These are phyloP conservation scores for Panthera tigris DNA, from an alignment of 2,113 vertebrate genomes.

Conservation along the genomic window DNA sequence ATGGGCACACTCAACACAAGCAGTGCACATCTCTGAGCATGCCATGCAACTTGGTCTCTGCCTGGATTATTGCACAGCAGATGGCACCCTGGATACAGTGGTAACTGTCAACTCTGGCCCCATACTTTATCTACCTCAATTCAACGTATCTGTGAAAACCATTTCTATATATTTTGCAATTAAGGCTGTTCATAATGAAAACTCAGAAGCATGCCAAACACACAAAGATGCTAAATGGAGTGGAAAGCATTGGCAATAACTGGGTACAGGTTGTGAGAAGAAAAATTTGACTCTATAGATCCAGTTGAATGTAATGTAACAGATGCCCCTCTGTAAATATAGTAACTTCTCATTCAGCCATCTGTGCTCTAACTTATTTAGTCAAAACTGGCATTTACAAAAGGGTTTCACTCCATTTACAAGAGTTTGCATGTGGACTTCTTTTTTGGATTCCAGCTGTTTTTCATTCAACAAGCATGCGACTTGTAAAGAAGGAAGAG, in stretches of 20 bases:
- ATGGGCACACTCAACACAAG: not conserved
- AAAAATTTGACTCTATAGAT: not conserved
- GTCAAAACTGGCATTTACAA: constrained; percentile 22
- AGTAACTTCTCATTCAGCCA: constrained; percentile 38
- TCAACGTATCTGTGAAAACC: not conserved
- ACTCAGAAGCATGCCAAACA: not conserved
- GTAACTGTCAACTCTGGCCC: not conserved
- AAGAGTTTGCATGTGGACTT: not conserved
- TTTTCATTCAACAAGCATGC: not conserved
- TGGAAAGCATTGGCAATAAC: not conserved
- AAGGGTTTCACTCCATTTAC: not conserved
- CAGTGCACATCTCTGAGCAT: not conserved
- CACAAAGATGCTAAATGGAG: constrained; percentile 19
- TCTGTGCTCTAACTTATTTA: constrained; percentile 35
- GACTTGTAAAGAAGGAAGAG: not conserved
- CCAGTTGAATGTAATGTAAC: not conserved
- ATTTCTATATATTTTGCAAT: not conserved
- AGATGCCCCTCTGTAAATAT: constrained; percentile 21
- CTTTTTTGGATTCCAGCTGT: not conserved
- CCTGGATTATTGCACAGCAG: not conserved
- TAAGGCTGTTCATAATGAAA: not conserved
- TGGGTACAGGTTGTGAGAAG: not conserved
- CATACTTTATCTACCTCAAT: not conserved
- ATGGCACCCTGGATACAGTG: not conserved
- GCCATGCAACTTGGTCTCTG: not conserved